Percentiles rank a stretch among this genome's conserved stretches.
These are phyloP conservation scores for Paralinhomoeus sp. DNA, from an alignment of 2,888 invertebrate species.

Conservation along the genomic window DNA sequence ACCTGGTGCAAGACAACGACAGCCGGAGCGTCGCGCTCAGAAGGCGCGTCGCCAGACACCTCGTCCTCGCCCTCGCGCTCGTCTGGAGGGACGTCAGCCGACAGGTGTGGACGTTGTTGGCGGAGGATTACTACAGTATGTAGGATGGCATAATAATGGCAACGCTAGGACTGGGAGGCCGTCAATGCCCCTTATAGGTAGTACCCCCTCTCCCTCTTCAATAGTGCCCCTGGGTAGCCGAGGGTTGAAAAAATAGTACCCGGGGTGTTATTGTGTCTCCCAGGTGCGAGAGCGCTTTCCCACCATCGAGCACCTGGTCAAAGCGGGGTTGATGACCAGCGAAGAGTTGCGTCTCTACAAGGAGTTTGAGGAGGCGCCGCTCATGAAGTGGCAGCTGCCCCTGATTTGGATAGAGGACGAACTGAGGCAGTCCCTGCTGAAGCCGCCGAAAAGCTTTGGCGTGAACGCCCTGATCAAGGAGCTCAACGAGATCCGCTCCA, in stretches of 20 bases:
- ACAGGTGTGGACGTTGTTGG: too few species aligned
- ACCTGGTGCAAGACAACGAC: too few species aligned
- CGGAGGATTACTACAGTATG: too few species aligned
- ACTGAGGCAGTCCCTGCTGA: constrained; percentile 1
- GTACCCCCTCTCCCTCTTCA: too few species aligned
- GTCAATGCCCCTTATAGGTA: too few species aligned
- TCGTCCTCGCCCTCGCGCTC: not conserved
- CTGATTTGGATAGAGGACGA: constrained; percentile 11
- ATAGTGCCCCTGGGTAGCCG: too few species aligned
- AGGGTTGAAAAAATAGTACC: too few species aligned
- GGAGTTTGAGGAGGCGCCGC: constrained; percentile 7
- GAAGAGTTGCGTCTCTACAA: constrained; percentile 26
- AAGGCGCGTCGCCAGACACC: not conserved
- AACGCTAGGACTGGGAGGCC: too few species aligned
- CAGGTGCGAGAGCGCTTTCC: constrained; percentile 24
- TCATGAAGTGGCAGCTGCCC: constrained; percentile 14
- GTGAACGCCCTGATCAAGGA: not conserved
- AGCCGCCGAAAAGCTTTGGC: not conserved
- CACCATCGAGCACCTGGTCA: constrained; percentile 21
- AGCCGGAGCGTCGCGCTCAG: too few species aligned
- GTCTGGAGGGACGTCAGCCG: not conserved
- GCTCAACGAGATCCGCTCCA: constrained; percentile 1
- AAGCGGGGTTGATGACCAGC: constrained; percentile 25
- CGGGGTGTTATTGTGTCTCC: too few species aligned
- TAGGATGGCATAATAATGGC: too few species aligned